Base-by-base conservation (phyloP, 2,888 invertebrate species). In the Polyommatus icarus region DNA sequence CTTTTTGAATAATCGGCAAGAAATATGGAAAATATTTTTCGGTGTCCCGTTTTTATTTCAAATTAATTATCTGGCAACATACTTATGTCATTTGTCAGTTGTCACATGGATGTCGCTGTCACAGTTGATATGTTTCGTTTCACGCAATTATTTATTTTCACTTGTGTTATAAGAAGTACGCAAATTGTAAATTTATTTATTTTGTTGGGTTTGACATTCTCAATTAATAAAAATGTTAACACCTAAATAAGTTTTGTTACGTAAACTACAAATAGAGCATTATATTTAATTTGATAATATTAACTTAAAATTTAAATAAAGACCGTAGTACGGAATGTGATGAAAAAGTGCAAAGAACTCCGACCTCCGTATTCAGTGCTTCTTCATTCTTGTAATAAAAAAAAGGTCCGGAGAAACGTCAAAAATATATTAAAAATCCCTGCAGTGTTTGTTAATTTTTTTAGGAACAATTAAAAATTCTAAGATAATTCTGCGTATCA, bases 351-450 rank as follows among this genome's bases (percentile, higher is more conserved):
- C 40, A 40, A n/a, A n/a, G 40, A 24, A 1, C 24, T 24, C 24
- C 24, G 24, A 24, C 24, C n/a, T n/a, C n/a, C 32, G 32, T 32
- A 32, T 71, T 29, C 24, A 61, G 20, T 61, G 18, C 15, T 59
- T 57, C 40, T 20, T 3, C 24, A n/a, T 32, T 15, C 50, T 5
- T 54, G 15, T 18, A 12, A 3, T 18, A 54, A 54, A 54, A 54
- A 50, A 71, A 50, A 79, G 46, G 40, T 36, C 36, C 76, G 61
- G 76, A 79, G 77, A 87, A 87, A 89, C 83, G 90, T 90, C 90
- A 90, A 90, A 89, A 88, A 88, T 88, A 87, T 85, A 82, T 81
- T 83, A 83, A 85, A 84, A 84, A 84, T 85, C 80, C 79, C 82
- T 84, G 83, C 81, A 82, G 83, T 83, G 80, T 82, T 82, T n/a